These are phyloP conservation scores for Salvator merianae DNA, from an alignment of 2,113 vertebrate genomes.

Conservation along the genomic window DNA sequence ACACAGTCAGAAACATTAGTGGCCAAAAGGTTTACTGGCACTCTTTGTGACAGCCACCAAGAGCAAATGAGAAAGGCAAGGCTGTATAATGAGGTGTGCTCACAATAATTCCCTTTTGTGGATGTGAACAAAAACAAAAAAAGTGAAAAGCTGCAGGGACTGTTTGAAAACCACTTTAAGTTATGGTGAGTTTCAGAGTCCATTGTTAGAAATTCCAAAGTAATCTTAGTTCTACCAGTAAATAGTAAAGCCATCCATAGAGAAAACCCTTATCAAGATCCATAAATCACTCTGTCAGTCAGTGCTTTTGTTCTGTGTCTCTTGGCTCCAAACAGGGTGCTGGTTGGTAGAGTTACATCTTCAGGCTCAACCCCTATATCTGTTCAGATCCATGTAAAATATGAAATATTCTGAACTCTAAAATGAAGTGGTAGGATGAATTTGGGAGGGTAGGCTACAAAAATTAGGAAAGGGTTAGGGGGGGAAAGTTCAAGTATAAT, in stretches of 20 bases:
- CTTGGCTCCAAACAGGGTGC: background rate
- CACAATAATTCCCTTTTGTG: background rate
- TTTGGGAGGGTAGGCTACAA: background rate
- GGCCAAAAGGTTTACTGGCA: background rate
- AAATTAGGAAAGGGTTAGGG: background rate
- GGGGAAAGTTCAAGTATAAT: background rate
- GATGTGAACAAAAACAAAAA: slow-evolving; percentile 22
- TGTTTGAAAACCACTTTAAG: slow-evolving; percentile 27
- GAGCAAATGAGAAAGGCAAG: slow-evolving; percentile 19
- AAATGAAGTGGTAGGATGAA: rapidly evolving
- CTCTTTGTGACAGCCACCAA: background rate
- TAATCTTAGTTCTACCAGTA: slow-evolving; percentile 15
- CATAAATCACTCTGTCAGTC: slow-evolving; percentile 36
- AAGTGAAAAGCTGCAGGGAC: slow-evolving; percentile 13
- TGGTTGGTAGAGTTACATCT: background rate
- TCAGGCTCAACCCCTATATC: background rate
- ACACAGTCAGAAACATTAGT: slow-evolving; percentile 3
- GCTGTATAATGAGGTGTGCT: background rate
- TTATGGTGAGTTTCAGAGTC: slow-evolving; percentile 8
- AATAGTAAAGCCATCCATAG: slow-evolving; percentile 26
- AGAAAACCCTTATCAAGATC: slow-evolving; percentile 24
- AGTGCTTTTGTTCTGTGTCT: background rate
- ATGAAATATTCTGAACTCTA: background rate
- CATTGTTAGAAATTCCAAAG: slow-evolving; percentile 12
- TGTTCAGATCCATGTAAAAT: rapidly evolving